Base-by-base conservation (phyloP, 1,140 invertebrate genomes). In the Macrostomum lignano region DNA sequence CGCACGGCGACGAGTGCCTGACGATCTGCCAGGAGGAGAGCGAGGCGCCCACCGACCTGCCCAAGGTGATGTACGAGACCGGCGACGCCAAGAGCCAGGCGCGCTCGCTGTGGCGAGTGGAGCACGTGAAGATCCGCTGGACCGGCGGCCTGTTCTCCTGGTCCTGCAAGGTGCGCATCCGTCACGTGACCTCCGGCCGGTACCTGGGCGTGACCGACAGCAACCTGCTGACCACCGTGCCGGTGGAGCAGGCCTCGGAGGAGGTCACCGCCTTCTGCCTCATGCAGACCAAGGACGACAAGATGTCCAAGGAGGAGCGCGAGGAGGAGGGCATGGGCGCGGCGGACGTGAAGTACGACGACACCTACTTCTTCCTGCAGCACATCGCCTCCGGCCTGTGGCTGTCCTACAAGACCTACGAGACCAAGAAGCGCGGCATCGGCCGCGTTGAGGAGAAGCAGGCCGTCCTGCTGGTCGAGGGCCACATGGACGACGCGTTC, bases 401-500 rank as follows among this genome's bases (percentile, higher is more conserved):
- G 88, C 66, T 98, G 9, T 93, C 84, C 24, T 96, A 98, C 52
- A 56, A 88, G 71, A 79, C 79, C 9, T 91, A 82, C 51, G 88
- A 96, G 60, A 93, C 86, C 3, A 98, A 94, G 55, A 96, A 94
- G 61, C 82, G 93, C 58, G 91, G 91, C 19, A 71, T 93, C 0
- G 40, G 40, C 6, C 38, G 33, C 31, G 38, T 41, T 21, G 38
- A 41, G 31, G 14, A 25, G 17, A 36, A 38, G 32, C 44, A 67
- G 62, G 84, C 82, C 1, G 75, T 96, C 21, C 67, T 96, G 10
- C 75, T 93, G 51, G 84, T 93, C 52, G 88, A 96, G 65, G 91
- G 91, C 25, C 96, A 98, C 64, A 98, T 98, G 91, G 91, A 98
- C 54, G 91, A 98, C 61, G 88, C 86, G 5, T 64, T 96, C 15